A percentile compares a stretch with the other conserved stretches of the same genome.
These are phyloP conservation scores for Phlogophora meticulosa DNA, from an alignment of 2,888 invertebrate genomes.

Conservation along the genomic window DNA sequence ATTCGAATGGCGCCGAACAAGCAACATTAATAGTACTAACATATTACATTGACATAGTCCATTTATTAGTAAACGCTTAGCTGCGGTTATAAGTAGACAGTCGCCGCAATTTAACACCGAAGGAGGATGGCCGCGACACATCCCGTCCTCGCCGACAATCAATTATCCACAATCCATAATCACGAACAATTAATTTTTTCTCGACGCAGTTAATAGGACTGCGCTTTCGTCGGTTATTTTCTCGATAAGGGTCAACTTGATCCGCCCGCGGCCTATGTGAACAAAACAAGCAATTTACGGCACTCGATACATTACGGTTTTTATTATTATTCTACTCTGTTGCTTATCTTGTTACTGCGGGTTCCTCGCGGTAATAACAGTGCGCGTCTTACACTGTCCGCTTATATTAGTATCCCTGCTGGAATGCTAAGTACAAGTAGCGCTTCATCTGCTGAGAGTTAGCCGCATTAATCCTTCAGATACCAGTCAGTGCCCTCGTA, in stretches of 20 bases:
- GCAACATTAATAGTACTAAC: slow-evolving; percentile 70
- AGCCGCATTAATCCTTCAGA: slow-evolving; percentile 24
- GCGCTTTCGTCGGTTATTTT: slow-evolving; percentile 87
- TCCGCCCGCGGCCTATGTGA: slow-evolving; percentile 85
- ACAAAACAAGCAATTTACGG: slow-evolving; percentile 85
- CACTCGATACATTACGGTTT: slow-evolving; percentile 83
- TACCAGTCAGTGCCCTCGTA: slow-evolving; percentile 19
- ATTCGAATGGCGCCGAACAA: slow-evolving; percentile 67
- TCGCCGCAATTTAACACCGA: slow-evolving; percentile 72
- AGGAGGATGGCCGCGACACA: slow-evolving; percentile 75
- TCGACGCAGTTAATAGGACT: slow-evolving; percentile 82
- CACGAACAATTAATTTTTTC: slow-evolving; percentile 88
- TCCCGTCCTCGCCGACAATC: slow-evolving; percentile 80
- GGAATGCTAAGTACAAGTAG: slow-evolving; percentile 56
- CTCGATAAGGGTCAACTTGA: slow-evolving; percentile 89
- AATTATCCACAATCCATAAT: slow-evolving; percentile 88
- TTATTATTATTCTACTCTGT: slow-evolving; percentile 81
- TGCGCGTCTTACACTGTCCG: slow-evolving; percentile 61
- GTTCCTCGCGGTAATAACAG: slow-evolving; percentile 75
- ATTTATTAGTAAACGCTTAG: slow-evolving; percentile 68
- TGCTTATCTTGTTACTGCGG: slow-evolving; percentile 79
- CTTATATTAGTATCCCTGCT: slow-evolving; percentile 61
- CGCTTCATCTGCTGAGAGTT: slow-evolving; percentile 47
- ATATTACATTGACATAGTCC: slow-evolving; percentile 70
- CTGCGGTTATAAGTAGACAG: slow-evolving; percentile 49